Evolutionary conservation across 2,888 invertebrate species (phyloP), one percentile per base, ranked within the genome.

Genomic region (Oasisia sp.): DNA sequence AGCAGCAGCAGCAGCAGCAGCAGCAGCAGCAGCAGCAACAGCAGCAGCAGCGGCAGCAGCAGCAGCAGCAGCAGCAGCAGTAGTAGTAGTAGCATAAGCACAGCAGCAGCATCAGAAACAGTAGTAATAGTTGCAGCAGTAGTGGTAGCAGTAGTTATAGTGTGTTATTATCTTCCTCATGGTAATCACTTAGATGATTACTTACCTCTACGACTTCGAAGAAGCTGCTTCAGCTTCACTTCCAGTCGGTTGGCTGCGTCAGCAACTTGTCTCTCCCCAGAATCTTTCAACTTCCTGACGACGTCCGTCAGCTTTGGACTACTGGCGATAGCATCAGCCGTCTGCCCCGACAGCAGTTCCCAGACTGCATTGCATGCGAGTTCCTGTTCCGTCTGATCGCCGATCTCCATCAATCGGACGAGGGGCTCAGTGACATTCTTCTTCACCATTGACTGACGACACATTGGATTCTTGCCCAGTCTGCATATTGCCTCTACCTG

Each of bases 351-450:
- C 74, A 74, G n/a, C 74, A 74, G 74, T 74, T 74, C 74, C 74
- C 74, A 74, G 27, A 74, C 74, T 74, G 74, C 74, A 74, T 74
- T 74, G 74, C 74, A 74, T 1, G 74, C 74, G n/a, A 74, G 27
- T 74, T 74, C 74, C 74, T 74, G 74, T 74, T 74, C 74, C 74
- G 74, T 74, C 74, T n/a, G 74, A 19, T 74, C 74, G n/a, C 74
- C 74, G n/a, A 19, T 74, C 74, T 74, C 74, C 74, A 74, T 74
- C 74, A 74, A 27, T 74, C 27, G 74, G n/a, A 27, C 74, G 19
- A 74, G 74, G 74, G 2, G 74, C 27, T 74, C 27, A 27, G 74
- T 74, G 74, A 74, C 74, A 27, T 74, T 74, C 74, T 74, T 74
- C 74, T 74, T 8, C 27, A 74, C 74, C 74, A 74, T 19, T 74